Evolutionary conservation across 1,140 invertebrate species (phyloP).

Genomic region (Aradophagus sp.): DNA sequence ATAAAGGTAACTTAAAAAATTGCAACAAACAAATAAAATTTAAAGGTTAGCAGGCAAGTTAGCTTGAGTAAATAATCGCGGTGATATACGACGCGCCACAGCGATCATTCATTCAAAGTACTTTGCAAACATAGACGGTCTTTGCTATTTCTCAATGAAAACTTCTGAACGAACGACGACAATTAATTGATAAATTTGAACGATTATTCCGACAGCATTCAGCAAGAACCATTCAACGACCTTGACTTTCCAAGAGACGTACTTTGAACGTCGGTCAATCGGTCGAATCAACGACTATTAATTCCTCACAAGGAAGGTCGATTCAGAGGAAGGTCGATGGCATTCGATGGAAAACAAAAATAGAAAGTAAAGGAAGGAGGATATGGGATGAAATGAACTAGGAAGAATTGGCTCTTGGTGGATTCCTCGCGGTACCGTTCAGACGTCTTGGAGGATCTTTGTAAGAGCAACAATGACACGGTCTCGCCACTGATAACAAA

Average conservation of each 20-base stretch:
- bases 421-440: constrained; percentile 33
- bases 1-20: too few relatives aligned
- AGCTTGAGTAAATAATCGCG: too few relatives aligned
- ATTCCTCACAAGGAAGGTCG: constrained; percentile 54
- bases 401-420: constrained; percentile 28
- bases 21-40: too few relatives aligned
- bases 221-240: constrained; percentile 40
- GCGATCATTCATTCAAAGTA: too few relatives aligned
- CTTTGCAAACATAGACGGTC: too few relatives aligned
- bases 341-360: constrained; percentile 31
- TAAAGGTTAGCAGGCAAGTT: too few relatives aligned
- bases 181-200: constrained; percentile 58
- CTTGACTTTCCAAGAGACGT: constrained; percentile 38
- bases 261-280: constrained; percentile 38
- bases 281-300: constrained; percentile 57
- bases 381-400: constrained; percentile 27
- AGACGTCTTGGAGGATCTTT: constrained; percentile 36
- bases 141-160: too few relatives aligned
- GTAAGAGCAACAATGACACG: constrained; percentile 47
- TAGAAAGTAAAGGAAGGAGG: constrained; percentile 14
- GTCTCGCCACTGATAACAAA: constrained; percentile 28
- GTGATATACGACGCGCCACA: too few relatives aligned
- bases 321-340: constrained; percentile 51
- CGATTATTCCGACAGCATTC: constrained; percentile 41
- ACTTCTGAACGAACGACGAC: constrained; percentile 8